phyloP scores from a whole-genome alignment of 2,113 vertebrate genomes.

The Chascanopsetta lugubris region DNA sequence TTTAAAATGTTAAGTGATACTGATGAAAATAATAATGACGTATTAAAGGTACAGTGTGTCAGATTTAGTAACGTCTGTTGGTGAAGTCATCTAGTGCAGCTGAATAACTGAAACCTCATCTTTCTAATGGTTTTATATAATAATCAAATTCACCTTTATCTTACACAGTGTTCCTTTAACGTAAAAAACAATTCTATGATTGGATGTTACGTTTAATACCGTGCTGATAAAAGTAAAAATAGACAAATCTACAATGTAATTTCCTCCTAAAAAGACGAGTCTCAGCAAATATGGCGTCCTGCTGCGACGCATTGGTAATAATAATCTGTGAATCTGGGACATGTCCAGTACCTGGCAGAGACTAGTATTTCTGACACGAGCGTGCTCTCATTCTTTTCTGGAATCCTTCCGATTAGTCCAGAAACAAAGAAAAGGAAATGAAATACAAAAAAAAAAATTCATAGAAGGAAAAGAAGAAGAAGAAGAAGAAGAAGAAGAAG shows the following conservation, averaged over 20 bases:
- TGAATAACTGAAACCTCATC: no score
- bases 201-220: neutral
- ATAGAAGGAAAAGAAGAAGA: slow-evolving; percentile 16
- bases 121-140: no score
- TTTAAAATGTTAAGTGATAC: no score
- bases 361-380: slow-evolving; percentile 60
- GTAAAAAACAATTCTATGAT: neutral
- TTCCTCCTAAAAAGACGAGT: slow-evolving; percentile 7
- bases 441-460: slow-evolving; percentile 1
- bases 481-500: neutral
- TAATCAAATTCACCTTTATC: no score
- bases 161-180: neutral
- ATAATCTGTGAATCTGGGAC: slow-evolving; percentile 63
- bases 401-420: slow-evolving; percentile 49
- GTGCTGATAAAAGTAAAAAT: neutral
- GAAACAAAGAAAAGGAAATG: neutral
- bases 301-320: slow-evolving; percentile 40
- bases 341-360: slow-evolving; percentile 62
- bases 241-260: slow-evolving; percentile 1
- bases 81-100: no score
- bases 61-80: no score
- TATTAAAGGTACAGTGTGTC: no score
- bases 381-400: slow-evolving; percentile 45
- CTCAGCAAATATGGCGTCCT: slow-evolving; percentile 32
- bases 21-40: no score